Conservation (phyloP, 2,797 vertebrate genomes). For the Dryobates pubescens region DNA sequence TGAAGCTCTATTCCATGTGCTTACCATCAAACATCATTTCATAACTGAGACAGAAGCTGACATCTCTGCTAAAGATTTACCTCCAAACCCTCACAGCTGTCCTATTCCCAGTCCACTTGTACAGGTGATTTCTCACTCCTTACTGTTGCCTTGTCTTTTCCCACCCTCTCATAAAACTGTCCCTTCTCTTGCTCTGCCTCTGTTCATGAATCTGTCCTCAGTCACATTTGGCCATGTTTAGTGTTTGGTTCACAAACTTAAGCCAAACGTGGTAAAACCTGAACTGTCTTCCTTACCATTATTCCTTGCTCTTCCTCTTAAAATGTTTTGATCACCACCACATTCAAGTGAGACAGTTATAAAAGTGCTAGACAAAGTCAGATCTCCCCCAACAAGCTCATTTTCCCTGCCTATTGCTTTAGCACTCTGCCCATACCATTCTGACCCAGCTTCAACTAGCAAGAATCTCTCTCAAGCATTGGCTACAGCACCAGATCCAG, state of each 20-base stretch:
- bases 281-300: not conserved
- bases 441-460: not conserved
- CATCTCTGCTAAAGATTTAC: not conserved
- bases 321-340: not conserved
- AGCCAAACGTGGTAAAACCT: not conserved
- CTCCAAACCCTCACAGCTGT: not conserved
- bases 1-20: rapidly evolving
- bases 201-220: not conserved
- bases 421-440: rapidly evolving
- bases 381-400: not conserved
- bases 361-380: not conserved
- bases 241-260: not conserved
- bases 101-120: not conserved
- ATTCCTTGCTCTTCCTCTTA: not conserved
- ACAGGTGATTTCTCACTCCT: not conserved
- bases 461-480: not conserved
- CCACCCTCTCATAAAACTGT: not conserved
- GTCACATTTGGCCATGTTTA: not conserved
- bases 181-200: not conserved
- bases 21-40: not conserved
- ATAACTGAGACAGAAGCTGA: not conserved
- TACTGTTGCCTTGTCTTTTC: not conserved
- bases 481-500: not conserved
- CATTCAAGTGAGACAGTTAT: not conserved
- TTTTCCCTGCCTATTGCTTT: not conserved